Conservation (phyloP, 2,113 vertebrate species). For the Oxyruncus cristatus region DNA sequence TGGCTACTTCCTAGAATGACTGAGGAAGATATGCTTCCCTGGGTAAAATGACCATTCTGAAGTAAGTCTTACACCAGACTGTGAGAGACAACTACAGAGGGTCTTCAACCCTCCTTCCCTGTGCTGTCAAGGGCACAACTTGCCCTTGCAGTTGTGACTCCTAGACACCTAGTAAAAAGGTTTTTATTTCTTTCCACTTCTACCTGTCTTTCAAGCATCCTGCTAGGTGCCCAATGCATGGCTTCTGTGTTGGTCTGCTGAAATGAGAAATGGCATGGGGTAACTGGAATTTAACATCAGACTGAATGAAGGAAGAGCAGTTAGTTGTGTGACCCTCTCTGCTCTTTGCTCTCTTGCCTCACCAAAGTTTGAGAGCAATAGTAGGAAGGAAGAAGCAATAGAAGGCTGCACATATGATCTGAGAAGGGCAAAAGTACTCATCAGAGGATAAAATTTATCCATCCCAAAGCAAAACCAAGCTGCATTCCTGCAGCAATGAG, state of each 20-base stretch:
- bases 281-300: not conserved
- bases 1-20: not conserved
- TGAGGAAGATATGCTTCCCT: not conserved
- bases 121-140: too few species aligned
- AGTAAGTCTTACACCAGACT: not conserved
- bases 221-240: accelerated
- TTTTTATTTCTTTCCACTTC: not conserved
- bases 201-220: not conserved
- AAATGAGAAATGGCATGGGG: not conserved
- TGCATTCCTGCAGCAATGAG: too few species aligned
- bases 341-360: not conserved
- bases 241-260: not conserved
- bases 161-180: not conserved
- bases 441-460: not conserved
- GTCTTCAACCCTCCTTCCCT: not conserved
- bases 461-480: not conserved
- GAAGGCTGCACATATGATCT: not conserved
- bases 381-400: not conserved
- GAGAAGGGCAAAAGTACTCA: not conserved
- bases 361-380: not conserved
- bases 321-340: not conserved
- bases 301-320: not conserved
- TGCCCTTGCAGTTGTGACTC: not conserved
- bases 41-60: not conserved
- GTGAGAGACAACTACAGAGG: not conserved